Conservation (phyloP, 2,888 invertebrate species). For the Melieria crassipennis region DNA sequence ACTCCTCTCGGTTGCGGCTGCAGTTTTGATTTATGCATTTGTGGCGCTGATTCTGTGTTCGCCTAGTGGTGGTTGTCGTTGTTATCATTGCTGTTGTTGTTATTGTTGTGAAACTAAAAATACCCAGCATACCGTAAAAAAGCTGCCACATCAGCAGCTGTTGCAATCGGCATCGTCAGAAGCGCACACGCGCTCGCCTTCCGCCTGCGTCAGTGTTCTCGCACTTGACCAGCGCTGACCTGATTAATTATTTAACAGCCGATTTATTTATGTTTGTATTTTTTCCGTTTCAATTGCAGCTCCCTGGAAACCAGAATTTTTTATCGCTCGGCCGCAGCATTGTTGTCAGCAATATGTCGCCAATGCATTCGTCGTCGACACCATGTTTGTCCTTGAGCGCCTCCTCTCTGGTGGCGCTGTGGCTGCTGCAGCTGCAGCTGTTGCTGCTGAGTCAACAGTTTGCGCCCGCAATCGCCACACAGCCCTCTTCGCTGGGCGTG, state of each 20-base stretch:
- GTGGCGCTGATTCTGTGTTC: background rate
- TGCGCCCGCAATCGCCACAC: conserved; percentile 29
- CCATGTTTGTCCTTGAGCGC: background rate
- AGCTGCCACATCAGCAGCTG: too few species aligned
- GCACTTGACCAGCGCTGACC: conserved; percentile 9
- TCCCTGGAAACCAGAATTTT: background rate
- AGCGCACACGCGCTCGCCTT: too few species aligned
- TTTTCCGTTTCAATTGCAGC: conserved; percentile 10
- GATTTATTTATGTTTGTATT: conserved; percentile 15
- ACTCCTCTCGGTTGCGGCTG: conserved; percentile 1
- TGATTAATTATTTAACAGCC: conserved; percentile 21
- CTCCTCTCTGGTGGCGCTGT: conserved; percentile 2
- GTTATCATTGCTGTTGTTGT: too few species aligned
- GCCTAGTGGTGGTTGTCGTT: background rate
- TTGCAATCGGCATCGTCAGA: too few species aligned
- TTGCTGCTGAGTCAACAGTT: conserved; percentile 9
- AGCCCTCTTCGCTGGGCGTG: conserved; percentile 68
- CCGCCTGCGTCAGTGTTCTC: too few species aligned
- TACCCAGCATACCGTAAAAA: too few species aligned
- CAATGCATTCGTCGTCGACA: background rate
- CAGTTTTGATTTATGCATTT: background rate
- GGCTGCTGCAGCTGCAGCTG: conserved; percentile 11
- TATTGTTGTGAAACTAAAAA: too few species aligned
- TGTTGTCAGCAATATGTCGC: background rate
- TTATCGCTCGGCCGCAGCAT: background rate